Evolutionary conservation across 1,140 invertebrate genomes (phyloP).

Genomic region (Drosophila paulistorum): DNA sequence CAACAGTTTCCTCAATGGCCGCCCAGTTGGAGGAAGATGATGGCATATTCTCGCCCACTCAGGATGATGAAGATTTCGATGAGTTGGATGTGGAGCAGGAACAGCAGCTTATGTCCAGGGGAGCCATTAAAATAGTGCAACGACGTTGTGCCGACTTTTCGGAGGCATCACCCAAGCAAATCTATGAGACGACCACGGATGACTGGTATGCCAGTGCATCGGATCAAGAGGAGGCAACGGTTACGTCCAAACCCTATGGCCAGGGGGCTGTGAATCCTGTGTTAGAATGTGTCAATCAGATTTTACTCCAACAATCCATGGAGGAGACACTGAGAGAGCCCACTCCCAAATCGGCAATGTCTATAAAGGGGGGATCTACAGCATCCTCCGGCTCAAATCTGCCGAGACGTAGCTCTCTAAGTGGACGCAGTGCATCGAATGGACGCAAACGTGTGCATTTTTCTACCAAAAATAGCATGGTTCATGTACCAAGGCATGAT

Average conservation of each 20-base stretch:
- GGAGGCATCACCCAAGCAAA: slow-evolving; percentile 75
- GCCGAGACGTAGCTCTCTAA: slow-evolving; percentile 56
- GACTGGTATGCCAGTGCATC: slow-evolving; percentile 87
- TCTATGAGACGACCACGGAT: slow-evolving; percentile 84
- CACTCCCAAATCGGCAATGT: slow-evolving; percentile 37
- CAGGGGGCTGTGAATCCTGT: slow-evolving; percentile 86
- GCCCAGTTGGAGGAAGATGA: slow-evolving; percentile 57
- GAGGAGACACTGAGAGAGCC: slow-evolving; percentile 61
- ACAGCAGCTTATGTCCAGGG: slow-evolving; percentile 43
- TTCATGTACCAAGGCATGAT: slow-evolving; percentile 71
- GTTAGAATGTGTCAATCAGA: slow-evolving; percentile 87
- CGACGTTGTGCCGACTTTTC: slow-evolving; percentile 69
- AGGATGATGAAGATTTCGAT: slow-evolving; percentile 63
- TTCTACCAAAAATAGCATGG: slow-evolving; percentile 82
- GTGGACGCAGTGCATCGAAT: slow-evolving; percentile 50
- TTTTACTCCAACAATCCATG: slow-evolving; percentile 80
- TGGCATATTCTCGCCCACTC: slow-evolving; percentile 67
- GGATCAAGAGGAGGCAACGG: slow-evolving; percentile 85
- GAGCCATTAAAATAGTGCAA: slow-evolving; percentile 53
- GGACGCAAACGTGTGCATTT: slow-evolving; percentile 81
- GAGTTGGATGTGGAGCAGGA: slow-evolving; percentile 53
- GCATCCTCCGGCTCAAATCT: slow-evolving; percentile 19
- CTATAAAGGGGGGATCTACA: slow-evolving; percentile 1
- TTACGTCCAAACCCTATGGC: slow-evolving; percentile 76
- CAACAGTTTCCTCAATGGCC: slow-evolving; percentile 26